phyloP scores from a whole-genome alignment of 2,888 invertebrate genomes.

The Parnassius smintheus region DNA sequence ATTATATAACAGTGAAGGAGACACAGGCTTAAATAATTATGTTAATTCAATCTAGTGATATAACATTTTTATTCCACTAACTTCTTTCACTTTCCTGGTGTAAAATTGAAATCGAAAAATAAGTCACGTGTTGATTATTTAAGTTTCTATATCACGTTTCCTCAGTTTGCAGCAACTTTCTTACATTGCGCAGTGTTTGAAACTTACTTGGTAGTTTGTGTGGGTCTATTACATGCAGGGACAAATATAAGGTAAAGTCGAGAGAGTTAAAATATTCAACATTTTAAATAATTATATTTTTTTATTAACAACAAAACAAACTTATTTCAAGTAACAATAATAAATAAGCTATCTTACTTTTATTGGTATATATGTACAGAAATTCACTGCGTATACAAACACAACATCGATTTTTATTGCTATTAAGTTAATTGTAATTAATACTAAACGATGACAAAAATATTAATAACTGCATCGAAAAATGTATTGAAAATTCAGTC shows the following conservation, averaged over 20 bases:
- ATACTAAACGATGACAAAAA: no score
- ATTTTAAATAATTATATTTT: slow-evolving; percentile 12
- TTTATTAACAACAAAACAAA: slow-evolving; percentile 43
- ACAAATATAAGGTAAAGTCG: no score
- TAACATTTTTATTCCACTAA: slow-evolving; percentile 30
- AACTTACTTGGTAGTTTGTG: slow-evolving; percentile 22
- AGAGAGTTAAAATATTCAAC: not conserved
- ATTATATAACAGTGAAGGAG: slow-evolving; percentile 20
- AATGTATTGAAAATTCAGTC: no score
- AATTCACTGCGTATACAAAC: slow-evolving; percentile 58
- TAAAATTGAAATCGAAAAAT: slow-evolving; percentile 50
- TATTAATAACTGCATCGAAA: no score
- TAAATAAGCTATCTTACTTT: slow-evolving; percentile 65
- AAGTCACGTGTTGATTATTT: slow-evolving; percentile 50
- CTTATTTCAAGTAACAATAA: slow-evolving; percentile 50
- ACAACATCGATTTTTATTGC: slow-evolving; percentile 29
- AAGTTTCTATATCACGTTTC: slow-evolving; percentile 52
- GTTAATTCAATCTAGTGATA: slow-evolving; percentile 28
- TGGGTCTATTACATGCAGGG: slow-evolving; percentile 6
- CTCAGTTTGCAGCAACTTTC: slow-evolving; percentile 34
- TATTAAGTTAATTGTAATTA: not conserved
- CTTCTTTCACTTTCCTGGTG: slow-evolving; percentile 59
- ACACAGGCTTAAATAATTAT: slow-evolving; percentile 24
- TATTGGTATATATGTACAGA: slow-evolving; percentile 64
- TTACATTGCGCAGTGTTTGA: slow-evolving; percentile 26